phyloP scores from a whole-genome alignment of 2,113 vertebrate species.

The Odocoileus virginianus region DNA sequence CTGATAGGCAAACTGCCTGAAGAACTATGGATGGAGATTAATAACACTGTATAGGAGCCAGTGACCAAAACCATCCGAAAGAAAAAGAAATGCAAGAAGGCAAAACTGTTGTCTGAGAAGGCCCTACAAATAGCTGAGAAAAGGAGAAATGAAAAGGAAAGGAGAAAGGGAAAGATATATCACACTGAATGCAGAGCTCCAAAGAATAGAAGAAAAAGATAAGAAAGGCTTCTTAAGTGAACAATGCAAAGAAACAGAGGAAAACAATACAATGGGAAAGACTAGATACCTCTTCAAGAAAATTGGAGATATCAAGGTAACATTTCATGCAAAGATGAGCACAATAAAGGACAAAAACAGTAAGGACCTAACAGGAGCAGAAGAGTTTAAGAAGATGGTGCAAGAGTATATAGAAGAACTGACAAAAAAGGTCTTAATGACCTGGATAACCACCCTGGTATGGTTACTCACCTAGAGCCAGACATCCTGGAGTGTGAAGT shows the following conservation, averaged over 20 bases:
- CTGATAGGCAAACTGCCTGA: neutral
- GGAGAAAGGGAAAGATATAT: neutral
- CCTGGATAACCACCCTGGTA: neutral
- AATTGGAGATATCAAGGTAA: neutral
- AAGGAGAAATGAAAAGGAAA: neutral
- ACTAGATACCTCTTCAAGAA: neutral
- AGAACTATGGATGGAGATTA: neutral
- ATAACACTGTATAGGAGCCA: neutral
- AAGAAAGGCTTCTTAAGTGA: neutral
- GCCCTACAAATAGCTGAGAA: neutral
- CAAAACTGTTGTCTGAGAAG: neutral
- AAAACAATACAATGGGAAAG: neutral
- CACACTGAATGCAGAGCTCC: neutral
- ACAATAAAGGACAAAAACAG: neutral
- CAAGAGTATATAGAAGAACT: neutral
- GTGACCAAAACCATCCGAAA: neutral
- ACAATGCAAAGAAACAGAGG: neutral
- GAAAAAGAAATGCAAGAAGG: neutral
- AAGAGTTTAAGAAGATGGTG: neutral
- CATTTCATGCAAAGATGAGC: neutral
- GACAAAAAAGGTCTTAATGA: neutral
- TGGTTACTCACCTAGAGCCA: neutral
- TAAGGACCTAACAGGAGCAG: neutral
- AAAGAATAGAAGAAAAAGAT: neutral
- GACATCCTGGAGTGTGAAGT: neutral